Evolutionary conservation across 2,797 vertebrate genomes (phyloP), one percentile per base, ranked within the genome.

Genomic region (Coranthus polyacanthus): DNA sequence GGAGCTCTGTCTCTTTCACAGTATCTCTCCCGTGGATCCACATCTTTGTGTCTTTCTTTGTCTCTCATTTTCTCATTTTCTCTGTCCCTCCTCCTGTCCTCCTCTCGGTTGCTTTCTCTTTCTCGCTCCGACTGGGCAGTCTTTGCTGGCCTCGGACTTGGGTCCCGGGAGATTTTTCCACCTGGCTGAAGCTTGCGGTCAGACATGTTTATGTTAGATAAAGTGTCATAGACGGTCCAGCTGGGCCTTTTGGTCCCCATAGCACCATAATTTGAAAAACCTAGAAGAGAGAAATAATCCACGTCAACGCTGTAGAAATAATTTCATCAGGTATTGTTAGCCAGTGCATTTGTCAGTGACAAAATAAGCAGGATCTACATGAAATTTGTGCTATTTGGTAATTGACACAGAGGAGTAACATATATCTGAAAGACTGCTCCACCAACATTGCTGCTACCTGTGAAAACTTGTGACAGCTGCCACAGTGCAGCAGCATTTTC

Each of bases 241-340:
- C 68, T 89, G 83, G 80, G 79, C 55, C 80, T 88, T 90, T 88
- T 92, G 62, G 89, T 93, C 79, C 83, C 92, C 92, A 94, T 94
- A 49, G 68, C 72, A 80, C 61, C 89, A 93, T 86, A 81, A 62
- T 86, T 64, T 80, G 86, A 58, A 82, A 57, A 82, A 86, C 84
- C 93, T 93, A 68, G 57, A 85, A 88, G 17, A 87, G 1, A 79
- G 54, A 12, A 72, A n/a, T n/a, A 69, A 37, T 57, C 24, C 34
- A 71, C 12, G 45, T 39, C 15, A 54, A 69, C 38, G 70, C 39
- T 51, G 64, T 36, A 46, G 32, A 75, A 62, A 64, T 9, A 32
- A 32, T 32, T 32, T 8, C 29, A 32, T 51, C 16, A 29, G 5
- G 24, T 16, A 57, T 5, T 20, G 0, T 45, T 8, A 59, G 22